These are phyloP conservation scores for Atlantisia rogersi DNA, from an alignment of 2,113 vertebrate genomes.

Conservation along the genomic window DNA sequence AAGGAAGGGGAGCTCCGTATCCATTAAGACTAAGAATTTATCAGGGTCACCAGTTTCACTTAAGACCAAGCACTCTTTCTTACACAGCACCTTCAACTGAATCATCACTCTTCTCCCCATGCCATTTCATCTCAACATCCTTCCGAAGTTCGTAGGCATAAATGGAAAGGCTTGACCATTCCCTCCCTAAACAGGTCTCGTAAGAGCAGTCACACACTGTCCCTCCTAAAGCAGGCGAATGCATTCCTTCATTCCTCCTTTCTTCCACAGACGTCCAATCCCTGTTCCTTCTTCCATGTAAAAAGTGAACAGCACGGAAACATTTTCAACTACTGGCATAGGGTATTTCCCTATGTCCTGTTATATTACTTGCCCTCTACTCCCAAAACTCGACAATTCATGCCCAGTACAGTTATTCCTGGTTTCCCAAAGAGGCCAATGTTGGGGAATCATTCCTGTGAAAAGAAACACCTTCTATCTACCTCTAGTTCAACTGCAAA, in stretches of 20 bases:
- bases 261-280: neutral
- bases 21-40: neutral
- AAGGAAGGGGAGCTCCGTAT: neutral
- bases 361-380: neutral
- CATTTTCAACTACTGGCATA: neutral
- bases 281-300: neutral
- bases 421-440: neutral
- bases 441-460: neutral
- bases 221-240: neutral
- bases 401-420: neutral
- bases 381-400: neutral
- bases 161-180: neutral
- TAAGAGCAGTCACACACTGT: neutral
- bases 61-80: neutral
- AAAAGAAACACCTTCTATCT: neutral
- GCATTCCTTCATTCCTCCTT: neutral
- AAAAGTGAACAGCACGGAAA: neutral
- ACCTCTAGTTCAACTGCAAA: neutral
- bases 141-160: neutral
- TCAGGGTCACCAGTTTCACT: neutral
- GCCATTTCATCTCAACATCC: neutral
- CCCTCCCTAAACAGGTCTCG: neutral
- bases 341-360: neutral
- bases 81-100: neutral
- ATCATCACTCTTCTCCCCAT: neutral